A percentile compares a stretch with the other conserved stretches of the same genome.
Conservation (phyloP, 2,888 invertebrate species). For the Cordilura impudica region DNA sequence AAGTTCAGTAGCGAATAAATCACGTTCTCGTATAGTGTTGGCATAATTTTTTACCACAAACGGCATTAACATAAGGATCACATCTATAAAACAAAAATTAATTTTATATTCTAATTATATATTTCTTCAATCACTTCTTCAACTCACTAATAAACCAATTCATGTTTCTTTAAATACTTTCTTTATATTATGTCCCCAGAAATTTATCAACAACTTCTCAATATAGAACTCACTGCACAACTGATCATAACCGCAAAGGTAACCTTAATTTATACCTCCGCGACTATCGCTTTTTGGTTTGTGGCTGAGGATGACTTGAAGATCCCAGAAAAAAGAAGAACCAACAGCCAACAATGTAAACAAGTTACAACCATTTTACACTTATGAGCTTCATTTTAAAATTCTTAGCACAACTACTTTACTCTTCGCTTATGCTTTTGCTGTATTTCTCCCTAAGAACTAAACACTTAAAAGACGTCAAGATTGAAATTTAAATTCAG, state of each 20-base stretch:
- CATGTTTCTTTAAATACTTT: constrained; percentile 21
- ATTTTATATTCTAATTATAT: constrained; percentile 35
- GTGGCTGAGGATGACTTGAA: constrained; percentile 3
- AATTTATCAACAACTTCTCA: neutral
- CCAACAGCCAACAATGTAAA: constrained; percentile 16
- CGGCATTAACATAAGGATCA: neutral
- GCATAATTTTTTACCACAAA: neutral
- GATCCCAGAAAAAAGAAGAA: constrained; percentile 10
- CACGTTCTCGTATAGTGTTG: constrained; percentile 70
- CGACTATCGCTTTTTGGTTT: neutral
- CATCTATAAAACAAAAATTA: constrained; percentile 39
- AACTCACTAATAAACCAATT: constrained; percentile 44
- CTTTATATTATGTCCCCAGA: neutral
- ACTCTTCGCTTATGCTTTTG: neutral
- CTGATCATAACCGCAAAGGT: constrained; percentile 29
- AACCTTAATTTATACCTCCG: constrained; percentile 55
- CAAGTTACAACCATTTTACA: constrained; percentile 39
- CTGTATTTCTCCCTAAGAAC: neutral
- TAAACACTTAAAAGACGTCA: neutral
- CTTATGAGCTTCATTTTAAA: neutral
- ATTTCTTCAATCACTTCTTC: neutral
- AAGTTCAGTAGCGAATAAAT: constrained; percentile 73
- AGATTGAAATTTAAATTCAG: constrained; percentile 41
- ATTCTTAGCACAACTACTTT: neutral
- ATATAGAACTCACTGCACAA: constrained; percentile 25